These are phyloP conservation scores for Chironomus striatipennis DNA, from an alignment of 1,140 invertebrate species.

Conservation along the genomic window DNA sequence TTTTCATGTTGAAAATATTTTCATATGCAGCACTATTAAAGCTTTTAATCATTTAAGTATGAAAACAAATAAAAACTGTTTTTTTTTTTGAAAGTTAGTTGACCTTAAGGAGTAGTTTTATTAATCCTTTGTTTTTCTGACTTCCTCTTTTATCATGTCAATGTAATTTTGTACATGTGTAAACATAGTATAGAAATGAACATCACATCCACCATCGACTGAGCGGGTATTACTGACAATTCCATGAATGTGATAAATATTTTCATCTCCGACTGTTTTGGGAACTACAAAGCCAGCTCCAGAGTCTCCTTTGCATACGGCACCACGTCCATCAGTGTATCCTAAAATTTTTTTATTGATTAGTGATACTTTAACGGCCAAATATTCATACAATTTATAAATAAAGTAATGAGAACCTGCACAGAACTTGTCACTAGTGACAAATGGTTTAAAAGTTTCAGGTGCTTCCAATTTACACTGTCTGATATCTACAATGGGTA, in stretches of 20 bases:
- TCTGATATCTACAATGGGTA: not conserved
- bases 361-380: too few relatives aligned
- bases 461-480: not conserved
- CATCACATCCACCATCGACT: not conserved
- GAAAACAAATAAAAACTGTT: too few relatives aligned
- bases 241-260: not conserved
- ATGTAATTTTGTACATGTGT: conserved; percentile 12
- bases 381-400: too few relatives aligned
- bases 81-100: too few relatives aligned
- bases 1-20: too few relatives aligned
- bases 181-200: not conserved
- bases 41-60: too few relatives aligned
- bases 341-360: too few relatives aligned
- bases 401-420: not conserved
- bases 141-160: conserved; percentile 3
- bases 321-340: not conserved
- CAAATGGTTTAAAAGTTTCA: not conserved
- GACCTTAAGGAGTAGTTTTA: not conserved
- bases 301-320: not conserved
- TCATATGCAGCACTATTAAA: too few relatives aligned
- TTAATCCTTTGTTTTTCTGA: not conserved
- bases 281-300: not conserved
- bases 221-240: not conserved
- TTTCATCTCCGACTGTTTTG: not conserved
- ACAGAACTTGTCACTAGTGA: conserved; percentile 7